Evolutionary conservation across 2,797 vertebrate species (phyloP).

Genomic region (Artibeus jamaicensis): DNA sequence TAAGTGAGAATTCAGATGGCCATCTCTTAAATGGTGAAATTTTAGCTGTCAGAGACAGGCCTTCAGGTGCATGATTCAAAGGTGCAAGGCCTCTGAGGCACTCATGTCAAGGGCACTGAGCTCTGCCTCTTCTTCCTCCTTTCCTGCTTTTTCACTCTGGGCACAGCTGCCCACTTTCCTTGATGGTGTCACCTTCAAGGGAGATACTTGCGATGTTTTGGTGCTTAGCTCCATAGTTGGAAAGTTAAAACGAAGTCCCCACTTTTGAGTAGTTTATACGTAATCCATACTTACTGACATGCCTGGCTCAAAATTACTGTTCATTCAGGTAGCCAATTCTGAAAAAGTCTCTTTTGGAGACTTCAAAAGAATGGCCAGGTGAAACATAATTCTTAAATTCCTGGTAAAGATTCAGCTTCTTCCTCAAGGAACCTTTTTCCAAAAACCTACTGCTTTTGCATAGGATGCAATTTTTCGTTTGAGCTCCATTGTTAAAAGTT

Average conservation of each 20-base stretch:
- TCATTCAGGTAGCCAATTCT: not conserved
- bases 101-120: not conserved
- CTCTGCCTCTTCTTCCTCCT: not conserved
- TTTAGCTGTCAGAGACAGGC: not conserved
- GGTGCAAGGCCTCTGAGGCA: not conserved
- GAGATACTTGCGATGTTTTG: not conserved
- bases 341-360: not conserved
- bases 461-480: not conserved
- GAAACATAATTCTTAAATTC: slow-evolving; percentile 11
- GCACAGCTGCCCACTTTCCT: not conserved
- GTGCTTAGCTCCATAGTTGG: not conserved
- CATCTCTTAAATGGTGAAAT: not conserved
- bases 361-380: not conserved
- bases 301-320: not conserved
- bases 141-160: not conserved
- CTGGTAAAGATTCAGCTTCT: not conserved
- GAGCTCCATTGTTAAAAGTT: not conserved
- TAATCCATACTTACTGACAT: not conserved
- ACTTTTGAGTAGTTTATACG: not conserved
- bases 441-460: not conserved
- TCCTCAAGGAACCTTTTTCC: not conserved
- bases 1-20: not conserved
- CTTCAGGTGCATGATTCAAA: not conserved
- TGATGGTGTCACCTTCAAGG: not conserved
- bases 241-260: not conserved